Base-by-base conservation (phyloP, 2,888 invertebrate species). In the Sesamia inferens region DNA sequence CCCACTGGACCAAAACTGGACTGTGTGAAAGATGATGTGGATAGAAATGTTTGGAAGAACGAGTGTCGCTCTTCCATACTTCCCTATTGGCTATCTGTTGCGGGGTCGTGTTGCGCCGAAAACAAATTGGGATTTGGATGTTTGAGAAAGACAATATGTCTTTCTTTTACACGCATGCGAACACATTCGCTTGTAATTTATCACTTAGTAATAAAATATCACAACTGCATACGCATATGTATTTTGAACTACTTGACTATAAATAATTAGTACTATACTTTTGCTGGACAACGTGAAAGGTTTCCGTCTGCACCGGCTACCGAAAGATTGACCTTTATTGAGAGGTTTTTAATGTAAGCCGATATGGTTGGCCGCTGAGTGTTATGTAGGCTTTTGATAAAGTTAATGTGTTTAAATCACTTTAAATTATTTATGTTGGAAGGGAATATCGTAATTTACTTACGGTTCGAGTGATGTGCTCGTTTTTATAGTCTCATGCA, bases 321-420 rank as follows among this genome's bases (percentile, higher is more conserved):
- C 67, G 67, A 71, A 74, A 72, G 39, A 70, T 22, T 78, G 72
- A 69, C 83, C 79, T 85, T 82, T 81, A 67, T 44, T 72, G 24
- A 74, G 68, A 84, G 82, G 71, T 70, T 80, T 68, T 80, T 55
- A 72, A 80, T 76, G 78, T 78, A 68, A 66, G 19, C 42, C n/a
- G 69, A 78, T 74, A 72, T 19, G 65, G 61, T 42, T 59, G 5
- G 74, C 48, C 63, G 19, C 6, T 74, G 82, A 81, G 65, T 5
- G 47, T 59, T 22, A 64, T 39, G 63, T 61, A 31, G 2, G 63
- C 65, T 78, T 84, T 85, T 64, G 70, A 78, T 80, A 78, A 82
- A 64, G 78, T 78, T 79, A 82, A 80, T 81, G 70, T 42, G 61
- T 62, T 79, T 79, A 65, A 71, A 83, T 83, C 81, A 79, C 74